Evolutionary conservation across 2,888 invertebrate genomes (phyloP).

Genomic region (Ligdia adustata): DNA sequence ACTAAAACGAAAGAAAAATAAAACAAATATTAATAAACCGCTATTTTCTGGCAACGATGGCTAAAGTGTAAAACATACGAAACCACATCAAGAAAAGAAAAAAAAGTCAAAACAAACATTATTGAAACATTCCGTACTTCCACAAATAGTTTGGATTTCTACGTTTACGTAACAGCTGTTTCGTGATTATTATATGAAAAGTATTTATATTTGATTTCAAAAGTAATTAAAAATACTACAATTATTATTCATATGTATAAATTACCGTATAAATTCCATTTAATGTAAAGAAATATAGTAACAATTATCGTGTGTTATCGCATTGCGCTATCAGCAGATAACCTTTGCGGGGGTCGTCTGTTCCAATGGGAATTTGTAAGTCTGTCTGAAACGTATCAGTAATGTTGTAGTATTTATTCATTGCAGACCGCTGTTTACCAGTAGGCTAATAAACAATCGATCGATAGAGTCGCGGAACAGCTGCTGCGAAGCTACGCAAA

Average conservation of each 20-base stretch:
- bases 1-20: too few species aligned
- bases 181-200: not conserved
- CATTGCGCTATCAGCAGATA: constrained; percentile 26
- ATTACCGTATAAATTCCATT: not conserved
- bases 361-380: constrained; percentile 16
- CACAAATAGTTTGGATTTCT: constrained; percentile 24
- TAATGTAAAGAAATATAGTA: too few species aligned
- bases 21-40: too few species aligned
- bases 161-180: constrained; percentile 29
- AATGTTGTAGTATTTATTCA: constrained; percentile 2
- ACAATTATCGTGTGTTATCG: constrained; percentile 6
- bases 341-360: constrained; percentile 26
- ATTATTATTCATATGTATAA: not conserved
- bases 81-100: not conserved
- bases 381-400: constrained; percentile 16
- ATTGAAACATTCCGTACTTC: constrained; percentile 24
- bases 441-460: too few species aligned
- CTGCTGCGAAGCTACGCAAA: constrained; percentile 24
- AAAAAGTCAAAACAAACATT: constrained; percentile 28
- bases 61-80: not conserved
- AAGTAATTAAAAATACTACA: too few species aligned
- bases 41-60: too few species aligned
- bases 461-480: constrained; percentile 24
- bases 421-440: constrained; percentile 16
- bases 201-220: too few species aligned